Conservation (phyloP, 1,140 invertebrate species). For the Zelostemma sp. region DNA sequence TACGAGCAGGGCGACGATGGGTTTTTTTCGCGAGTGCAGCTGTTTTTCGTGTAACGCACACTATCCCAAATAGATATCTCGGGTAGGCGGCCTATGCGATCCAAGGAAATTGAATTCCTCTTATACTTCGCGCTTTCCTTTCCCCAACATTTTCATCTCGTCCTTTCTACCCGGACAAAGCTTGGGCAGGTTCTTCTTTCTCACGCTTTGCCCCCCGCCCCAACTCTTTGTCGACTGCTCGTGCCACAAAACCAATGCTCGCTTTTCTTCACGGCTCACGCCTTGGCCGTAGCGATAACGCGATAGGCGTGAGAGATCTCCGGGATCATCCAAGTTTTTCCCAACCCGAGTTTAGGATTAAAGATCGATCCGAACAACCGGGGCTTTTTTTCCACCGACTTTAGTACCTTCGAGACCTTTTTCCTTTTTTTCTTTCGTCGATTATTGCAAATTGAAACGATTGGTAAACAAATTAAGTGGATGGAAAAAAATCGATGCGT, state of each 20-base stretch:
- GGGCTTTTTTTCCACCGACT: too few relatives aligned
- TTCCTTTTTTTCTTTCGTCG: too few relatives aligned
- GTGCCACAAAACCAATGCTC: slow-evolving; percentile 7
- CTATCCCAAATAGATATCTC: slow-evolving; percentile 34
- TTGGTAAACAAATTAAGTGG: not conserved
- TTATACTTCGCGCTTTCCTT: slow-evolving; percentile 45
- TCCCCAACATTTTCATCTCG: slow-evolving; percentile 19
- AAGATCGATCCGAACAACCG: slow-evolving; percentile 25
- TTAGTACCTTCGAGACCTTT: too few relatives aligned
- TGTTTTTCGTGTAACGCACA: slow-evolving; percentile 15
- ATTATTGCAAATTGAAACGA: too few relatives aligned
- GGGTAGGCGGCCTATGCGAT: slow-evolving; percentile 48
- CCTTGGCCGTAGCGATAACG: slow-evolving; percentile 20
- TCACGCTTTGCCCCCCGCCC: not conserved
- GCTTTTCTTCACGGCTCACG: slow-evolving; percentile 4
- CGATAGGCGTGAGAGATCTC: slow-evolving; percentile 36
- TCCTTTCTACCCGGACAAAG: slow-evolving; percentile 35
- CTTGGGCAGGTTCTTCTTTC: slow-evolving; percentile 20
- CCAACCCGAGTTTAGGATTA: slow-evolving; percentile 38
- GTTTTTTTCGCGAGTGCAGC: not conserved
- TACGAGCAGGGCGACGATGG: too few relatives aligned
- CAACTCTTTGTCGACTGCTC: slow-evolving; percentile 5
- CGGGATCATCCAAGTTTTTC: slow-evolving; percentile 39
- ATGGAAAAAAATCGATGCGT: not conserved
- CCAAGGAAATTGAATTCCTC: slow-evolving; percentile 57